phyloP scores from a whole-genome alignment of 2,888 invertebrate genomes.

The Eupithecia dodoneata region DNA sequence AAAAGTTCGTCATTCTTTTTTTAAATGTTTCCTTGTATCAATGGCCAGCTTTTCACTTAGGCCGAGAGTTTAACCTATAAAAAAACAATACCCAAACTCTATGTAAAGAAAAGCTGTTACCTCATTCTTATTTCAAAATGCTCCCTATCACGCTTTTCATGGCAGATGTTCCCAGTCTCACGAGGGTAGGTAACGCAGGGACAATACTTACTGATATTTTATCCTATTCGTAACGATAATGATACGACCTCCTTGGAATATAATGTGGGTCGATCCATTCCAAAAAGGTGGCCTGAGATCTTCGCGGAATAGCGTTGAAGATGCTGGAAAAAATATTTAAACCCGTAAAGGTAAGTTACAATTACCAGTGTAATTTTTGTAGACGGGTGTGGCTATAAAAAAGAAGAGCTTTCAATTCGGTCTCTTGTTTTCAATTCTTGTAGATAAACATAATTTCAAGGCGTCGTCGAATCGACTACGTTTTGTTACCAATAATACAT shows the following conservation, averaged over 20 bases:
- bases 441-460: background rate
- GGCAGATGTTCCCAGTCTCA: conserved; percentile 30
- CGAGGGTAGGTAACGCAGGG: conserved; percentile 20
- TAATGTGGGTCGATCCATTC: conserved; percentile 23
- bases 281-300: conserved; percentile 7
- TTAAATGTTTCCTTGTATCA: background rate
- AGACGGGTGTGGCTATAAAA: background rate
- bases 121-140: conserved; percentile 15
- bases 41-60: conserved; percentile 1
- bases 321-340: conserved; percentile 4
- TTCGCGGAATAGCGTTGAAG: background rate
- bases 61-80: background rate
- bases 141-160: conserved; percentile 3
- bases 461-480: background rate
- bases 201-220: conserved; percentile 32
- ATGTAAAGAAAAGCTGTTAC: background rate
- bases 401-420: background rate
- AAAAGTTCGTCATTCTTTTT: background rate
- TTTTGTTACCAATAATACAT: background rate
- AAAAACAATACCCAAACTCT: background rate
- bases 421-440: background rate
- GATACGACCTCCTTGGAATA: conserved; percentile 33
- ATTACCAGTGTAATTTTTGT: background rate
- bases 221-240: conserved; percentile 35
- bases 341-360: conserved; percentile 3